Base-by-base conservation (phyloP, 2,797 vertebrate genomes). In the Apogon talboti region DNA sequence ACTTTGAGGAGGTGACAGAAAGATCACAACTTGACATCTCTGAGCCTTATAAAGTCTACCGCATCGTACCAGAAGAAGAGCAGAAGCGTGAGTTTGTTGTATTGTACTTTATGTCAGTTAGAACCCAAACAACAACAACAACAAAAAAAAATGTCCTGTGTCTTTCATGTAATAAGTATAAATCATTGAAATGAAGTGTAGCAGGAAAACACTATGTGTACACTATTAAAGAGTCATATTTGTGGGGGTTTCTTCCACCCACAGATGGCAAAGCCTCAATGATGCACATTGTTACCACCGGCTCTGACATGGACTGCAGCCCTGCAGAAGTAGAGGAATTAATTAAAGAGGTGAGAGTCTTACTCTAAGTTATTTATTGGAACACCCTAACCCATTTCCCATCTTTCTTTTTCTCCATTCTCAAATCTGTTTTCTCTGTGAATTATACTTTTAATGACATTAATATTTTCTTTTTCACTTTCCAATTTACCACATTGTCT, bases 21-120 rank as follows among this genome's bases (percentile, higher is more conserved):
- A 93, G 97, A 70, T 99, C 97, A 14, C 98, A 99, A 85, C 90
- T 99, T 76, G 98, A 99, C 93, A 99, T 99, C 67, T 99, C 98
- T 0, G 98, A 99, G 74, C 98, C 98, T 0, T 99, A 99, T 82
- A 99, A 99, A 88, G 98, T 99, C 60, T 99, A 99, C 46, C 95
- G 97, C 74, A 98, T 99, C 0, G 95, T 99, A 40, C 96, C 97
- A 0, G 98, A 99, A 79, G 97, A 98, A 21, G 97, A 99, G 61
- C 98, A 99, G 81, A 99, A 98, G 80, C 83, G 97, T 98, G 89
- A 95, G 94, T 94, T 71, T 60, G 11, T 30, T 12, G 13, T 60
- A 11, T 35, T 50, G 8, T 41, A 6, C 3, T 9, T 19, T 41
- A 11, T 42, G 14, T 28, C 0, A 33, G 13, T 55, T 19, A 4